Evolutionary conservation across 2,113 vertebrate species (phyloP).

Genomic region (Pycnonotus jocosus): DNA sequence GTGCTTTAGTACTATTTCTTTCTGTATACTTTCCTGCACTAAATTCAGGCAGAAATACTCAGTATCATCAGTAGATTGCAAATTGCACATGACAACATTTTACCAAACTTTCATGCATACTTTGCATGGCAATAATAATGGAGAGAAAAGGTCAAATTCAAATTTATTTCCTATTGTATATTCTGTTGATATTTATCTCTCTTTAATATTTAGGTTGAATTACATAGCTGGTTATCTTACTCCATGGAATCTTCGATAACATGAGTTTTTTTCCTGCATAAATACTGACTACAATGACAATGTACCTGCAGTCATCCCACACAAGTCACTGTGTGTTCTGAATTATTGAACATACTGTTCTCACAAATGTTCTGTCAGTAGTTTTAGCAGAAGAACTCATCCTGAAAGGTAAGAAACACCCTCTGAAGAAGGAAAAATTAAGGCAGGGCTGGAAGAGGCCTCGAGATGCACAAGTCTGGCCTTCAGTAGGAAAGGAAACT

Average conservation of each 20-base stretch:
- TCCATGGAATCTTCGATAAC: background rate
- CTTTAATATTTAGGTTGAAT: background rate
- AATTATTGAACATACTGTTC: background rate
- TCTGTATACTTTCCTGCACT: background rate
- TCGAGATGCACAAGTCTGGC: background rate
- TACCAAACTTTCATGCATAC: background rate
- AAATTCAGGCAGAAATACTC: background rate
- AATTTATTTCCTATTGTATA: background rate
- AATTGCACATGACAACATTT: background rate
- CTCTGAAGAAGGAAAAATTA: background rate
- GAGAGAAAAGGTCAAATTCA: background rate
- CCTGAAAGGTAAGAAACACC: background rate
- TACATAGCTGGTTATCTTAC: background rate
- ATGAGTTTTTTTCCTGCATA: background rate
- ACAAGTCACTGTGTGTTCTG: background rate
- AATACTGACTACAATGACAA: background rate
- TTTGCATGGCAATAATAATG: background rate
- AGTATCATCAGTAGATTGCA: background rate
- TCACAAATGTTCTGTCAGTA: background rate
- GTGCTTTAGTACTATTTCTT: background rate
- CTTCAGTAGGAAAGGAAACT: background rate
- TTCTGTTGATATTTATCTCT: background rate
- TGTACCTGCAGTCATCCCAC: conserved; percentile 3
- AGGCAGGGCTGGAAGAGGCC: background rate
- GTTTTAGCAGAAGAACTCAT: background rate